These are phyloP conservation scores for Leptinotarsa haldemani DNA, from an alignment of 2,888 invertebrate species.

Conservation along the genomic window DNA sequence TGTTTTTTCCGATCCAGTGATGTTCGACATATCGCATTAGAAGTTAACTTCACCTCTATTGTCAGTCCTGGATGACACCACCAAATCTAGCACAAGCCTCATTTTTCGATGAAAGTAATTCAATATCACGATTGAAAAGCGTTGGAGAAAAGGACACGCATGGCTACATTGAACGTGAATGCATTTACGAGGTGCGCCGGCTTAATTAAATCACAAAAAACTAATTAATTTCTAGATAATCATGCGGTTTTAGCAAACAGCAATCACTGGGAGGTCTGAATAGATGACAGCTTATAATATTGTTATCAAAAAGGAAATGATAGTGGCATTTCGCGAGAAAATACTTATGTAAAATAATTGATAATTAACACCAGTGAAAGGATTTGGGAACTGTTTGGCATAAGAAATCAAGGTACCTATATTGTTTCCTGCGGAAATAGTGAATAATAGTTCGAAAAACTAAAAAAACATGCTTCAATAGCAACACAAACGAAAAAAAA, in stretches of 20 bases:
- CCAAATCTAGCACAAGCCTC: slow-evolving; percentile 22
- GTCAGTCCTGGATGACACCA: slow-evolving; percentile 27
- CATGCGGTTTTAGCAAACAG: neutral
- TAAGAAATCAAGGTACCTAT: neutral
- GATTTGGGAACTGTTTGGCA: neutral
- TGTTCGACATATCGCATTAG: neutral
- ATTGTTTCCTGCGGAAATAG: neutral
- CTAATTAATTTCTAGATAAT: neutral
- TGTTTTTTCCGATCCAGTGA: neutral
- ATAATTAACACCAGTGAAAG: neutral
- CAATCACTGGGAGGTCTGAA: neutral
- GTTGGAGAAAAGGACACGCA: slow-evolving; percentile 29
- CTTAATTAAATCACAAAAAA: slow-evolving; percentile 4
- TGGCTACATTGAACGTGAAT: slow-evolving; percentile 27
- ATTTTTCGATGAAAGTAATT: slow-evolving; percentile 26
- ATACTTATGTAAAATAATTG: neutral
- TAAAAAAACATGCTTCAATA: no score
- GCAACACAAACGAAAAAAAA: no score
- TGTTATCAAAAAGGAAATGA: slow-evolving; percentile 2
- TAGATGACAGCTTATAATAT: neutral
- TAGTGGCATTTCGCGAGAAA: neutral
- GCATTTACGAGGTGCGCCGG: neutral
- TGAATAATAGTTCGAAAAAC: neutral
- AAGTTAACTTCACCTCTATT: slow-evolving; percentile 11
- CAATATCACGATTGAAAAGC: slow-evolving; percentile 36